Evolutionary conservation across 2,797 vertebrate species (phyloP).

Genomic region (Jordanella pulchra): DNA sequence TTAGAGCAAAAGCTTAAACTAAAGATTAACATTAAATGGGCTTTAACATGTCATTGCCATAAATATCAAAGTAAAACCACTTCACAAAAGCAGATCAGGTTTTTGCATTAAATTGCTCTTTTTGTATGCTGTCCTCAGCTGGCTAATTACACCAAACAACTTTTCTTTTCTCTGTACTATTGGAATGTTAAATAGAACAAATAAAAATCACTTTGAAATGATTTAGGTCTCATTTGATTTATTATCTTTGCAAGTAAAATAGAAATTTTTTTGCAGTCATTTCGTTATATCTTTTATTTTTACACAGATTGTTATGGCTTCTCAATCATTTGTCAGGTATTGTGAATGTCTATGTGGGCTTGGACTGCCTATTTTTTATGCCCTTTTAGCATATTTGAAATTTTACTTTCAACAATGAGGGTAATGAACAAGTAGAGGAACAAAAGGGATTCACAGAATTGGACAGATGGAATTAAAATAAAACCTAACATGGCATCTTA

Average conservation of each 20-base stretch:
- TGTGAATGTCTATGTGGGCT: no score
- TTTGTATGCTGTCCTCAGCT: constrained; percentile 53
- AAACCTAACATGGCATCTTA: no score
- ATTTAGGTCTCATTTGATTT: not conserved
- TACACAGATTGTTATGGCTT: not conserved
- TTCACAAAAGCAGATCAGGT: constrained; percentile 19
- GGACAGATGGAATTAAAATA: no score
- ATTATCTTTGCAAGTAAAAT: not conserved
- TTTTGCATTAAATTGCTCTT: constrained; percentile 16
- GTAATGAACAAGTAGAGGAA: no score
- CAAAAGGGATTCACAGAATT: no score
- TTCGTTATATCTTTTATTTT: not conserved
- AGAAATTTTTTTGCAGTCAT: not conserved
- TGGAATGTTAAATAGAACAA: constrained; percentile 52
- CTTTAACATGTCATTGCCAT: constrained; percentile 38
- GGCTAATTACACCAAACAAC: constrained; percentile 24
- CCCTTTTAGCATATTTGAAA: no score
- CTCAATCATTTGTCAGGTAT: no score
- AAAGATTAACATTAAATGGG: constrained; percentile 2
- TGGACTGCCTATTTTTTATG: no score
- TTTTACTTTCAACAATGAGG: no score
- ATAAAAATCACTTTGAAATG: constrained; percentile 58
- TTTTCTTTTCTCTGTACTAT: constrained; percentile 40
- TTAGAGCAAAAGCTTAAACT: not conserved
- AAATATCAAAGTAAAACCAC: constrained; percentile 21